Base-by-base conservation (phyloP, 1,140 invertebrate genomes). In the Thaumatotibia leucotreta region DNA sequence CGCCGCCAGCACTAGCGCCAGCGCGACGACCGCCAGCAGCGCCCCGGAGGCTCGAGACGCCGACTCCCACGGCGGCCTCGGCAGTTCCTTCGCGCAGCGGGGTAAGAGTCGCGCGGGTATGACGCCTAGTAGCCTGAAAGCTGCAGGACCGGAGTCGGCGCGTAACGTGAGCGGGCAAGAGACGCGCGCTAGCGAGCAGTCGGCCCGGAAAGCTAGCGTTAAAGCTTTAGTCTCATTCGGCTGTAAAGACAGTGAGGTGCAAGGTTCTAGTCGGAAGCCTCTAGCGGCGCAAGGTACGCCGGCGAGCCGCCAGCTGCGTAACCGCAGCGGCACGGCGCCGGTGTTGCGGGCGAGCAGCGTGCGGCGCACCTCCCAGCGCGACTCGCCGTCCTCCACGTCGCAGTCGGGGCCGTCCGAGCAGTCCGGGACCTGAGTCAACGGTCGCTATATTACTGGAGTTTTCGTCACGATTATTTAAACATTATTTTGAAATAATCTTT, bases 161-260 rank as follows among this genome's bases (percentile, higher is more conserved):
- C 88, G 27, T 62, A 78, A 61, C 5, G 62, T 54, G 9, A 94
- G 91, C 39, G 92, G 87, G 11, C 96, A 93, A 67, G 95, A 92
- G 23, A 98, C 93, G 66, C 95, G 93, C 0, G 96, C 94, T 66
- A 98, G 92, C 2, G 98, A 97, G 81, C 98, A 98, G 92, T 99
- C 98, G 5, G 98, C 96, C 0, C 96, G 97, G 86, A 98, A 99
- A 64, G 96, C 95, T 73, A 99, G 96, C 77, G 98, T 97, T 27
- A 99, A 94, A 82, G 95, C 96, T 74, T 93, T 93, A n/a, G 95
- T 96, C 8, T 93, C 93, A 88, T 98, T 98, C 11, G 97, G 96
- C 64, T 91, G 88, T 33, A 99, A 91, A 39, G 94, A 91, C 83
- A 98, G 98, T 8, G 95, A 93, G 23, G 93, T 92, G 88, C 98